phyloP scores from a whole-genome alignment of 23 tunicate genomes.

The Corella eumyota region DNA sequence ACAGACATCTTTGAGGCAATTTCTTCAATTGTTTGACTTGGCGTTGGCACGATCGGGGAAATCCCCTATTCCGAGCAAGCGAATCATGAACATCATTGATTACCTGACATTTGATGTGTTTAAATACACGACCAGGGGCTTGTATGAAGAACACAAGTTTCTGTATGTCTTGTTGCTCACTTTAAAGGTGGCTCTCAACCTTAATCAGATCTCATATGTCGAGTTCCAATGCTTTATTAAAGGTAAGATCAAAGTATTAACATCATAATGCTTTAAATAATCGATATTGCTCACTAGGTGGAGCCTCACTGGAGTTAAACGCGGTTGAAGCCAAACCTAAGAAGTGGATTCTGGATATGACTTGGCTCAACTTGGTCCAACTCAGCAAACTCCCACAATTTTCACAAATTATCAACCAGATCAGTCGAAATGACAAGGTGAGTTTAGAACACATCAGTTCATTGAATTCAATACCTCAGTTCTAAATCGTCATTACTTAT shows the following conservation, averaged over 20 bases:
- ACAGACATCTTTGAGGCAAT: conserved; percentile 95
- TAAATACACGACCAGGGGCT: conserved; percentile 88
- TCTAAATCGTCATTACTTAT: no score
- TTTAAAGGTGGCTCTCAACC: conserved; percentile 82
- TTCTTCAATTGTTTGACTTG: conserved; percentile 75
- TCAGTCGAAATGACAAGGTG: conserved; percentile 92
- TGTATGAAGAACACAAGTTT: conserved; percentile 96
- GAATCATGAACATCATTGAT: conserved; percentile 83
- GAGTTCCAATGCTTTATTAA: conserved; percentile 97
- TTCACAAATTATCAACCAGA: conserved; percentile 83
- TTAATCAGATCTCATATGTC: conserved; percentile 61
- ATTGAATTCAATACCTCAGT: no score
- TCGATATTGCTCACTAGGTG: conserved; percentile 34
- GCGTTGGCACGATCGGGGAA: conserved; percentile 73
- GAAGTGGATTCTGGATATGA: conserved; percentile 97
- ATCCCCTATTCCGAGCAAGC: conserved; percentile 85
- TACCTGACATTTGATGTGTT: conserved; percentile 90
- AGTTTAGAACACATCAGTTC: conserved; percentile 1
- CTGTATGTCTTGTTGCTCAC: conserved; percentile 94
- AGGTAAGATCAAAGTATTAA: conserved; percentile 21
- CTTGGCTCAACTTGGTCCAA: conserved; percentile 96
- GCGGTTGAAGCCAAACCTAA: conserved; percentile 97
- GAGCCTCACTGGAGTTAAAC: conserved; percentile 93
- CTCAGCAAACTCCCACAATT: conserved; percentile 88
- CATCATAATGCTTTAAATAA: background rate